phyloP scores from a whole-genome alignment of 1,140 invertebrate genomes.

The Platyura marginata region DNA sequence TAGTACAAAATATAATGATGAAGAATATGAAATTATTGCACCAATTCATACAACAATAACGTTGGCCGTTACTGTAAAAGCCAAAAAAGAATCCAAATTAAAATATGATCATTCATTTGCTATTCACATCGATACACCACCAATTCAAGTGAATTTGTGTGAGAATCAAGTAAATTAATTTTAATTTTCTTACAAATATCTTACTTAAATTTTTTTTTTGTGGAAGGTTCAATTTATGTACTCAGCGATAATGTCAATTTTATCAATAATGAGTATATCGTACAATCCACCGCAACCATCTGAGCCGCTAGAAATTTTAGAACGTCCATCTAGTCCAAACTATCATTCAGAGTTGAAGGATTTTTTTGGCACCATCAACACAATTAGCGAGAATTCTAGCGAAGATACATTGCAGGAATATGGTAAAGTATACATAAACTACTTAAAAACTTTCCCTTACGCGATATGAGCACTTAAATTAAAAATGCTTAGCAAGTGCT shows the following conservation, averaged over 20 bases:
- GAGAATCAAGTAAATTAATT: conserved; percentile 27
- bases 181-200: background rate
- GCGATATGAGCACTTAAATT: too few species aligned
- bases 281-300: background rate
- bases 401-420: background rate
- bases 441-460: too few species aligned
- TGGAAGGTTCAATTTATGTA: background rate
- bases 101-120: conserved; percentile 16
- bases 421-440: too few species aligned
- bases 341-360: background rate
- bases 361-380: background rate
- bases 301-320: background rate
- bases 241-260: too few species aligned
- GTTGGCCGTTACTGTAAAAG: conserved; percentile 30
- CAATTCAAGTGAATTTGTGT: conserved; percentile 30
- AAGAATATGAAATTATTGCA: conserved; percentile 28
- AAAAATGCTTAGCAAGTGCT: too few species aligned
- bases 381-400: background rate
- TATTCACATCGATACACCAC: conserved; percentile 35
- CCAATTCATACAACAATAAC: conserved; percentile 37
- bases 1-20: conserved; percentile 27
- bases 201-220: background rate
- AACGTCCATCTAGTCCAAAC: background rate
- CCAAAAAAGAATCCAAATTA: background rate
- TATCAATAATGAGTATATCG: background rate